Evolutionary conservation across 2,888 invertebrate genomes (phyloP).

Genomic region (Coelopa pilipes): DNA sequence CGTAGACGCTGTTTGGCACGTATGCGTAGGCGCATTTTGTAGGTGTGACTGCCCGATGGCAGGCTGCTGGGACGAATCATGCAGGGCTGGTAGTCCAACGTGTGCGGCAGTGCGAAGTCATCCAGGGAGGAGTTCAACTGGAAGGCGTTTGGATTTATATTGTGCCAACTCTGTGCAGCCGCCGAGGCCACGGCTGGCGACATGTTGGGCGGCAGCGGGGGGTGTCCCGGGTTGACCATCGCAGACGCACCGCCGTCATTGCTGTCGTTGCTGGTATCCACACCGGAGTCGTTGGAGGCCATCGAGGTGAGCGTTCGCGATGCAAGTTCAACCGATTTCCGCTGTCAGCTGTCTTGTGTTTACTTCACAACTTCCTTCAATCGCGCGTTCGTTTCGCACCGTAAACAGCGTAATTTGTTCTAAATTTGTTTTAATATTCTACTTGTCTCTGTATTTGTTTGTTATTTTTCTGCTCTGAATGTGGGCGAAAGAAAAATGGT

Average conservation of each 20-base stretch:
- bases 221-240: slow-evolving; percentile 40
- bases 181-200: slow-evolving; percentile 39
- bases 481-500: background rate
- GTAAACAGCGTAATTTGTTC: slow-evolving; percentile 1
- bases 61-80: slow-evolving; percentile 56
- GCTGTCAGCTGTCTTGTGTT: background rate
- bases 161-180: slow-evolving; percentile 59
- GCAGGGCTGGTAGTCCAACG: slow-evolving; percentile 56
- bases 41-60: slow-evolving; percentile 48
- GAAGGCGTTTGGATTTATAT: slow-evolving; percentile 61
- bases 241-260: slow-evolving; percentile 47
- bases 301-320: slow-evolving; percentile 36
- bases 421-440: slow-evolving; percentile 13
- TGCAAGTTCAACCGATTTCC: background rate
- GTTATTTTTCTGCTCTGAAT: slow-evolving; percentile 24
- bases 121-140: slow-evolving; percentile 56
- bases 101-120: slow-evolving; percentile 60
- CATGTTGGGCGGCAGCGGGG: slow-evolving; percentile 46
- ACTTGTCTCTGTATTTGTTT: slow-evolving; percentile 16
- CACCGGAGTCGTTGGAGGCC: slow-evolving; percentile 73
- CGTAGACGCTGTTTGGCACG: slow-evolving; percentile 55
- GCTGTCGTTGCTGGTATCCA: slow-evolving; percentile 71
- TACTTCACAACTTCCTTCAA: background rate
- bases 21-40: slow-evolving; percentile 57
- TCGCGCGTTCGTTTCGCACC: background rate